phyloP scores from a whole-genome alignment of 2,888 invertebrate genomes.

The Salpingus planirostris region DNA sequence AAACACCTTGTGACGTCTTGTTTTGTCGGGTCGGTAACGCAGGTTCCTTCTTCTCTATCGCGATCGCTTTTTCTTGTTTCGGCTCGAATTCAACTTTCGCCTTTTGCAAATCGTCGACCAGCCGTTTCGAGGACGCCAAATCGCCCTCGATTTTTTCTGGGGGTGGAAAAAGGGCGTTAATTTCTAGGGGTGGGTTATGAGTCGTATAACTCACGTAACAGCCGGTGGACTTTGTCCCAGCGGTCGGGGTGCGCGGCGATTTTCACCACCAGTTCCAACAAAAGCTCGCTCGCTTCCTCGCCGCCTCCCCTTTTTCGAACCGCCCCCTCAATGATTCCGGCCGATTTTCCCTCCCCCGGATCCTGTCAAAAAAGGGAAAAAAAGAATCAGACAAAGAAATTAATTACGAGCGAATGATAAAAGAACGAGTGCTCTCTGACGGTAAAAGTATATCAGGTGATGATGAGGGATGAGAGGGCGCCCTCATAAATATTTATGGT shows the following conservation, averaged over 20 bases:
- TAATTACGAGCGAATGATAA: too few species aligned
- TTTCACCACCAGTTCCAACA: constrained; percentile 38
- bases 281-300: constrained; percentile 32
- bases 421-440: too few species aligned
- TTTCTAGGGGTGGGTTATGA: not conserved
- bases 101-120: constrained; percentile 24
- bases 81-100: constrained; percentile 2
- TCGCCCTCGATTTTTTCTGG: constrained; percentile 34
- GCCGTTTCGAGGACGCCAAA: constrained; percentile 29
- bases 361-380: too few species aligned
- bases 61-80: constrained; percentile 1
- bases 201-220: not conserved
- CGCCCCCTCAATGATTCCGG: too few species aligned
- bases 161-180: constrained; percentile 13
- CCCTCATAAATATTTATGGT: too few species aligned
- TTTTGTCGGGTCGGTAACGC: too few species aligned
- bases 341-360: too few species aligned
- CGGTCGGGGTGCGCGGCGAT: constrained; percentile 39
- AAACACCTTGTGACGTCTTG: too few species aligned
- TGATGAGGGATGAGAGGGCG: too few species aligned
- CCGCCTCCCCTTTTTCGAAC: too few species aligned
- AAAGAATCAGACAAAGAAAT: too few species aligned
- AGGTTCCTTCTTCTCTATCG: constrained; percentile 11
- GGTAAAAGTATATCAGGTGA: too few species aligned
- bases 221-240: constrained; percentile 37